Conservation (phyloP, 2,888 invertebrate species). For the Andrena chrysosceles region DNA sequence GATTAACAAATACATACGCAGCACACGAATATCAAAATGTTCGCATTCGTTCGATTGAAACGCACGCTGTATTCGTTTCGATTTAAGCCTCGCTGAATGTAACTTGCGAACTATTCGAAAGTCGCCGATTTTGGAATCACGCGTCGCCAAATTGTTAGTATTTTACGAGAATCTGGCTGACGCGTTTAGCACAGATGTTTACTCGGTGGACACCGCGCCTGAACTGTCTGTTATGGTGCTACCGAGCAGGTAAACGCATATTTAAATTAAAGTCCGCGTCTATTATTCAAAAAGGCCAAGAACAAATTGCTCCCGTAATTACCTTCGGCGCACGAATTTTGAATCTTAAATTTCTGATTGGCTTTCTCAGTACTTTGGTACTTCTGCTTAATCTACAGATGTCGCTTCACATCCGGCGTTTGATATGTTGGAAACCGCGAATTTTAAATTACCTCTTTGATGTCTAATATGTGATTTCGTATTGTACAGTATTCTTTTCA, state of each 20-base stretch:
- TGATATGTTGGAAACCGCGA: background rate
- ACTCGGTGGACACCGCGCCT: background rate
- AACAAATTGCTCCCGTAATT: background rate
- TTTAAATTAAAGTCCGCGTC: background rate
- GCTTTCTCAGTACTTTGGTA: background rate
- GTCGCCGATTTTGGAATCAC: background rate
- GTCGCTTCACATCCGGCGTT: background rate
- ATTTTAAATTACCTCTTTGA: background rate
- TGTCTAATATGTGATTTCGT: background rate
- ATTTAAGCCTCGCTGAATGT: slow-evolving; percentile 1
- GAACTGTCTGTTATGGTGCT: background rate
- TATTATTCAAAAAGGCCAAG: background rate
- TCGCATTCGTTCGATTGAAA: background rate
- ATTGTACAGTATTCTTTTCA: background rate
- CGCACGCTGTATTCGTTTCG: background rate
- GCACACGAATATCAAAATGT: background rate
- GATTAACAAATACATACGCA: background rate
- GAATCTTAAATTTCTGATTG: background rate
- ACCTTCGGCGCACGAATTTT: background rate
- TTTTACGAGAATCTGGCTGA: background rate
- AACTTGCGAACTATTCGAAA: background rate
- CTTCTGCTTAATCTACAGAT: background rate
- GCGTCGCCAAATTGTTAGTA: background rate
- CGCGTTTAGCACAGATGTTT: background rate
- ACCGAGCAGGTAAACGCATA: background rate